Percentiles rank a stretch among this genome's conserved stretches.
These are phyloP conservation scores for Agapostemon virescens DNA, from an alignment of 2,888 invertebrate genomes.

Conservation along the genomic window DNA sequence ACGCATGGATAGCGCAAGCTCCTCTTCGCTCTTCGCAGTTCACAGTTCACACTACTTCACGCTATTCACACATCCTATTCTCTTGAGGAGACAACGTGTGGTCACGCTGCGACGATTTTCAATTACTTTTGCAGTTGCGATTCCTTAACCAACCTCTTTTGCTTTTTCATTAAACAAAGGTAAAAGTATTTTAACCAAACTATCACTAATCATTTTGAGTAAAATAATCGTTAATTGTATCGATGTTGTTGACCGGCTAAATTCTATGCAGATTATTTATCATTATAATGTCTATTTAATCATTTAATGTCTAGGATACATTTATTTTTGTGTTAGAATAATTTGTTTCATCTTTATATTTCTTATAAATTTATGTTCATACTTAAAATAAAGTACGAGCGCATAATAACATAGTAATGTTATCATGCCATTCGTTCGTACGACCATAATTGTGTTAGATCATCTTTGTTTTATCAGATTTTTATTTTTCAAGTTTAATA, in stretches of 20 bases:
- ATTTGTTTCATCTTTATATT: background rate
- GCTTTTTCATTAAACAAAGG: constrained; percentile 60
- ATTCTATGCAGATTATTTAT: background rate
- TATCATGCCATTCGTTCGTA: background rate
- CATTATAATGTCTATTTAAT: background rate
- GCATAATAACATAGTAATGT: background rate
- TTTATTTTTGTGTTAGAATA: too few species aligned
- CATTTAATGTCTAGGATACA: background rate
- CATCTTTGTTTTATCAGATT: background rate
- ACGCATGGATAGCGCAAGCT: constrained; percentile 66
- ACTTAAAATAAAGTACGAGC: background rate
- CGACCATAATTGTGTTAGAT: background rate
- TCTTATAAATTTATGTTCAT: background rate
- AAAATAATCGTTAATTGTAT: background rate
- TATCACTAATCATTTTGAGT: background rate
- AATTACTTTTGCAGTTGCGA: constrained; percentile 53
- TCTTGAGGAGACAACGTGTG: constrained; percentile 69
- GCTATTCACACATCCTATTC: constrained; percentile 58
- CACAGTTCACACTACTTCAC: constrained; percentile 11
- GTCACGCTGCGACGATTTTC: constrained; percentile 68
- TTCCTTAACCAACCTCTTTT: constrained; percentile 38
- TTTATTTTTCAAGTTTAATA: background rate
- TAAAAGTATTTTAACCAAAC: constrained; percentile 44
- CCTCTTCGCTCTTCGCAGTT: constrained; percentile 49
- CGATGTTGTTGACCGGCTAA: constrained; percentile 19